These are phyloP conservation scores for Pristionchus mayeri DNA, from an alignment of 2,888 invertebrate genomes.

Conservation along the genomic window DNA sequence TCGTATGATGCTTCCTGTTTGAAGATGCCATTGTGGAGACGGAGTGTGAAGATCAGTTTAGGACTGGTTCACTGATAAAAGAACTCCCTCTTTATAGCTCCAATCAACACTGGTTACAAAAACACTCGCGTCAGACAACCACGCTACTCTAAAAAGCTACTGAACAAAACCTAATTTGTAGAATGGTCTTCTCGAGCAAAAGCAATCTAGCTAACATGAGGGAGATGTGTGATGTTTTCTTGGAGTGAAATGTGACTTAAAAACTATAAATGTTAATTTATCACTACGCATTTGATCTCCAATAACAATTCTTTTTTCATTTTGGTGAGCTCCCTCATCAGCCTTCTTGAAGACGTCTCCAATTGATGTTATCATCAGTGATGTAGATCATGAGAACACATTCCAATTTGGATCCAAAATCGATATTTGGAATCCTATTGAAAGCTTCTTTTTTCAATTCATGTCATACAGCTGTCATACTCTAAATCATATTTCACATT, in stretches of 20 bases:
- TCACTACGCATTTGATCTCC: slow-evolving; percentile 58
- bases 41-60: too few relatives aligned
- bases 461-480: too few relatives aligned
- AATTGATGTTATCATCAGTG: too few relatives aligned
- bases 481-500: not conserved
- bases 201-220: slow-evolving; percentile 29
- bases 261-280: slow-evolving; percentile 58
- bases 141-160: slow-evolving; percentile 24
- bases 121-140: slow-evolving; percentile 8
- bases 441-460: too few relatives aligned
- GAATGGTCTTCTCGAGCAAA: slow-evolving; percentile 3
- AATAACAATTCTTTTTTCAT: slow-evolving; percentile 43
- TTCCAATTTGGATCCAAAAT: too few relatives aligned
- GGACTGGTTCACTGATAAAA: not conserved
- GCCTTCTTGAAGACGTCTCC: slow-evolving; percentile 93
- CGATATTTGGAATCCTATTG: too few relatives aligned
- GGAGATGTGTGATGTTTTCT: slow-evolving; percentile 21
- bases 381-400: too few relatives aligned
- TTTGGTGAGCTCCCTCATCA: slow-evolving; percentile 83
- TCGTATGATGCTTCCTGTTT: too few relatives aligned
- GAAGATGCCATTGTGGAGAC: too few relatives aligned
- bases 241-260: not conserved
- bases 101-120: slow-evolving; percentile 20
- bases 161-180: slow-evolving; percentile 10
- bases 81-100: slow-evolving; percentile 44